A percentile compares a stretch with the other conserved stretches of the same genome.
Conservation (phyloP, 2,888 invertebrate species). For the Dolichomitus sp. region DNA sequence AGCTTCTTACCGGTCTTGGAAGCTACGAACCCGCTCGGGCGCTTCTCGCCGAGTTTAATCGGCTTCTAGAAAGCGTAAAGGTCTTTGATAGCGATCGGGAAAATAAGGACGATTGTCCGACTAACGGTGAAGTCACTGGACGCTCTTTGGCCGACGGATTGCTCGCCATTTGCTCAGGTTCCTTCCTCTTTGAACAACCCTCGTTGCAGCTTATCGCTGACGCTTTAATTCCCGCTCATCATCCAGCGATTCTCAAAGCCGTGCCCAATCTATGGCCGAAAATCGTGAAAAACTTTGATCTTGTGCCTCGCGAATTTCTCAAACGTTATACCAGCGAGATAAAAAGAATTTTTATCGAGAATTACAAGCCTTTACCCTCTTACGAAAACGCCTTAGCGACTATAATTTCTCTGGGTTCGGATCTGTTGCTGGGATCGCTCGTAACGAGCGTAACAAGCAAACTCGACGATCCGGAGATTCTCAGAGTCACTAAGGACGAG, state of each 20-base stretch:
- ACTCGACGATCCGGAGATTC: slow-evolving; percentile 90
- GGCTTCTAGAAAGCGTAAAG: slow-evolving; percentile 90
- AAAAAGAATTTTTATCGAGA: slow-evolving; percentile 89
- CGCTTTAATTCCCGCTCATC: slow-evolving; percentile 91
- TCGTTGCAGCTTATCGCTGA: slow-evolving; percentile 89
- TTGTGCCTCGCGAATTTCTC: slow-evolving; percentile 89
- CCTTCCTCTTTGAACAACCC: slow-evolving; percentile 84
- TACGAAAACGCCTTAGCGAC: slow-evolving; percentile 92
- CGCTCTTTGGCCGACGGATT: slow-evolving; percentile 88
- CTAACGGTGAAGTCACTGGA: slow-evolving; percentile 87
- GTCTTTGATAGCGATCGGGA: slow-evolving; percentile 85
- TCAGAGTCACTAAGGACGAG: slow-evolving; percentile 92
- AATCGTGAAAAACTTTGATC: slow-evolving; percentile 88
- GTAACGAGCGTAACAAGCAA: slow-evolving; percentile 88
- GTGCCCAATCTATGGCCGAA: slow-evolving; percentile 91
- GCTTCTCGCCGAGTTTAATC: slow-evolving; percentile 90
- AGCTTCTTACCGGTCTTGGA: slow-evolving; percentile 88
- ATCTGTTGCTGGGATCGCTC: slow-evolving; percentile 90
- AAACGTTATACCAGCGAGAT: slow-evolving; percentile 88
- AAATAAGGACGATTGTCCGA: slow-evolving; percentile 81
- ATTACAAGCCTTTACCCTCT: slow-evolving; percentile 87
- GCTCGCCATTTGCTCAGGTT: slow-evolving; percentile 87
- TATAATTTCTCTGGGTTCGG: slow-evolving; percentile 89
- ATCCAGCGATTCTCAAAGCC: slow-evolving; percentile 89
- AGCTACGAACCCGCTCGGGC: slow-evolving; percentile 89